Evolutionary conservation across 2,888 invertebrate genomes (phyloP), one percentile per base, ranked within the genome.

Genomic region (Flexamia atlantica): DNA sequence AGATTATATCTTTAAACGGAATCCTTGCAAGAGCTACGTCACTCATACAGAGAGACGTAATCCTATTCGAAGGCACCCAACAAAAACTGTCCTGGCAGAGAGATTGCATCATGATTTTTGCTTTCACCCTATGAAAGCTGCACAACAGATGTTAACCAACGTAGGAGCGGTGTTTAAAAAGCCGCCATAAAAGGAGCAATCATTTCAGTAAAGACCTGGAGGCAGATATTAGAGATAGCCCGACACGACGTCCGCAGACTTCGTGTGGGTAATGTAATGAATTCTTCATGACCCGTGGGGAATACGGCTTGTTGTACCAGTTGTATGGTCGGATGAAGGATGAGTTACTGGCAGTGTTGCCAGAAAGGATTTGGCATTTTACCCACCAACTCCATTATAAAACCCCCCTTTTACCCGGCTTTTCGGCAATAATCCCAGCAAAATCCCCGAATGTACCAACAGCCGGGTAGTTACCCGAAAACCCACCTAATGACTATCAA

Each of bases 91-190:
- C 64, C 64, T 12, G 30, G 64, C 30, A 28, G 30, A 64, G 64
- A 28, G 64, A 64, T 64, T 64, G 30, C 64, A 64, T 64, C 64
- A 64, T 28, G 64, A 64, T 28, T 64, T 28, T 64, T 28, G 30
- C 64, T 64, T 64, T 64, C 64, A 28, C 64, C 64, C 2, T 28
- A 53, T 23, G 53, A 53, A 53, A 64, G 64, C 64, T 28, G 53
- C 64, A 64, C 64, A 64, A 64, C 64, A 64, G 64, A 64, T 64
- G 64, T 64, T 64, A 30, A 64, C 30, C 64, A 64, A 28, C 28
- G 30, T 1, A 64, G 46, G 36, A 36, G 36, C 36, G 14, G 28
- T 64, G 64, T 64, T 64, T 30, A 28, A 64, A 28, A 64, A 64
- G 25, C 64, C 64, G 30, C 64, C 64, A 30, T 64, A 64, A 64